These are phyloP conservation scores for Nebria ingens DNA, from an alignment of 1,140 invertebrate genomes.

Conservation along the genomic window DNA sequence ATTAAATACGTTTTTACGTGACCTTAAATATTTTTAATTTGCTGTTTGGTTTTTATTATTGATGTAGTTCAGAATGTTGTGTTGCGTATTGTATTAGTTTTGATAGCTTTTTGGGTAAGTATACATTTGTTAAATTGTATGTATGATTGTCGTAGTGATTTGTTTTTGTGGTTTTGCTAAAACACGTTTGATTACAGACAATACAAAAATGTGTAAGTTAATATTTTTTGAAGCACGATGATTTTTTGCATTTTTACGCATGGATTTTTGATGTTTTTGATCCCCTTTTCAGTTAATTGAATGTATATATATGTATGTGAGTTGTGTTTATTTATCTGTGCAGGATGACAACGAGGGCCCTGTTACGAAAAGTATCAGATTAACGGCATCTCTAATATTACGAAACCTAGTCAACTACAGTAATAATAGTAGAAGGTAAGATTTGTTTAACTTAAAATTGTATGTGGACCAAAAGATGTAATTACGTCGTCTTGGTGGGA, in stretches of 20 bases:
- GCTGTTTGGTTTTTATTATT: too few species aligned
- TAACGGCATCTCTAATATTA: slow-evolving; percentile 91
- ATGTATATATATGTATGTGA: neutral
- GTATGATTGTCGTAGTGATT: slow-evolving; percentile 13
- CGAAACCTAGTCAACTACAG: slow-evolving; percentile 95
- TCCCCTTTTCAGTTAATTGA: too few species aligned
- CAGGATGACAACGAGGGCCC: slow-evolving; percentile 97
- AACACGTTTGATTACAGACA: neutral
- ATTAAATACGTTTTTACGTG: too few species aligned
- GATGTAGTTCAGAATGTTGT: too few species aligned
- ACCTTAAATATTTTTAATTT: too few species aligned
- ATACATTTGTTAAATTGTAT: neutral
- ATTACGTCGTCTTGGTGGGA: too few species aligned
- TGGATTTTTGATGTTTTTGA: slow-evolving; percentile 15
- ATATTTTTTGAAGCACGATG: slow-evolving; percentile 1
- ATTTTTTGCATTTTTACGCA: slow-evolving; percentile 5
- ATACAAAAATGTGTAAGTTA: neutral
- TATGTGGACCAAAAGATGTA: slow-evolving; percentile 7
- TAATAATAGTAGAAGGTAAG: slow-evolving; percentile 78
- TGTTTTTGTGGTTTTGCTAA: slow-evolving; percentile 17
- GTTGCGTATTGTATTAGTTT: too few species aligned
- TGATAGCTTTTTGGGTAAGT: too few species aligned
- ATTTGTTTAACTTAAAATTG: slow-evolving; percentile 17
- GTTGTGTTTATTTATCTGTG: slow-evolving; percentile 29
- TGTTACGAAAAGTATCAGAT: slow-evolving; percentile 95